phyloP scores from a whole-genome alignment of 1,140 invertebrate species.

The Yoshiicerus persimilis region DNA sequence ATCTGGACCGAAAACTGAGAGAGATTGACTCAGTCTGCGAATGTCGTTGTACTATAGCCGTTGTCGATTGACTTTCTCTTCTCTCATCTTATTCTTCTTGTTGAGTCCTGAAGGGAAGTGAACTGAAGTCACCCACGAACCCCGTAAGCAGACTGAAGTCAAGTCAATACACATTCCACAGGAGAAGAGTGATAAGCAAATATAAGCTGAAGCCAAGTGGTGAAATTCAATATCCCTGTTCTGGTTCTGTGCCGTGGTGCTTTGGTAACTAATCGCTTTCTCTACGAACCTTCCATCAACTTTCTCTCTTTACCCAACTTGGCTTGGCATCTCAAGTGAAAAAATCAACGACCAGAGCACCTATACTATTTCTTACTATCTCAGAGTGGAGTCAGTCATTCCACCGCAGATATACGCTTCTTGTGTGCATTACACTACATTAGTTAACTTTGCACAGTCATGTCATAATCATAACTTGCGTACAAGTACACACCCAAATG shows the following conservation, averaged over 20 bases:
- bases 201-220: conserved; percentile 12
- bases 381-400: too few species aligned
- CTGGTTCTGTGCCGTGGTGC: background rate
- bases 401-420: too few species aligned
- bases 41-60: background rate
- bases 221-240: conserved; percentile 18
- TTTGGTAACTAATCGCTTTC: conserved; percentile 7
- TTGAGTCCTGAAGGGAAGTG: background rate
- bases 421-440: background rate
- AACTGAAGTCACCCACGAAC: background rate
- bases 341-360: background rate
- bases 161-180: conserved; percentile 5
- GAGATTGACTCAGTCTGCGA: conserved; percentile 1
- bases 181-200: conserved; percentile 13
- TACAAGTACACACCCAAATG: background rate
- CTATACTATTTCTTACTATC: too few species aligned
- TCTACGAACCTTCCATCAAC: background rate
- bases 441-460: background rate
- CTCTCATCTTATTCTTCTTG: conserved; percentile 1
- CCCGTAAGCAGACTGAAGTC: background rate
- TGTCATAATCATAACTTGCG: background rate
- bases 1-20: conserved; percentile 8
- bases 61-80: background rate
- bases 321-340: background rate
- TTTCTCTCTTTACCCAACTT: background rate